A percentile compares a stretch with the other conserved stretches of the same genome.
phyloP scores from a whole-genome alignment of 2,113 vertebrate genomes.

The Bettongia penicillata region DNA sequence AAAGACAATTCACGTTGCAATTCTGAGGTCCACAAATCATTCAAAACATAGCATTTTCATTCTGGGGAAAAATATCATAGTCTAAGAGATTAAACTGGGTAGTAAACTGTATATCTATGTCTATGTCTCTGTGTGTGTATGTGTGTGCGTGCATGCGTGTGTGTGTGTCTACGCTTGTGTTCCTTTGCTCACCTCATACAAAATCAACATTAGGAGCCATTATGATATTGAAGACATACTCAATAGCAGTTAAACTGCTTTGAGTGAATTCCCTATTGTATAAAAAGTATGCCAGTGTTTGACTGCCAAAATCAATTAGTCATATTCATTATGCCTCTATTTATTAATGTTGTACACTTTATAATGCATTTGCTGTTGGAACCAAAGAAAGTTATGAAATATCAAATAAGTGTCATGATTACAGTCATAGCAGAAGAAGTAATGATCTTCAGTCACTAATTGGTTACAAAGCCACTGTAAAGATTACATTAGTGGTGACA shows the following conservation, averaged over 20 bases:
- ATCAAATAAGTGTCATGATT: slow-evolving; percentile 85
- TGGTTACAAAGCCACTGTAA: slow-evolving; percentile 82
- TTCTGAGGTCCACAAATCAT: not conserved
- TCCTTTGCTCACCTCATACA: slow-evolving; percentile 81
- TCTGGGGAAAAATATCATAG: not conserved
- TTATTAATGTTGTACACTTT: slow-evolving; percentile 88
- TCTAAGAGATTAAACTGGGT: not conserved
- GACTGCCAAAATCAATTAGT: slow-evolving; percentile 91
- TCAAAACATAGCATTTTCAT: slow-evolving; percentile 17
- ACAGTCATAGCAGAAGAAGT: slow-evolving; percentile 82
- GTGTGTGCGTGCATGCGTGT: not conserved
- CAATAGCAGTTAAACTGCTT: slow-evolving; percentile 88
- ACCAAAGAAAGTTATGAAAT: slow-evolving; percentile 88
- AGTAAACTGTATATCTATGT: not conserved
- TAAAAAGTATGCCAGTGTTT: slow-evolving; percentile 88
- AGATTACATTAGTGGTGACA: slow-evolving; percentile 84
- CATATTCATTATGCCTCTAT: slow-evolving; percentile 90
- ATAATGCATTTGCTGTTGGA: slow-evolving; percentile 82
- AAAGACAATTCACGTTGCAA: not conserved
- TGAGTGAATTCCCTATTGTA: slow-evolving; percentile 87
- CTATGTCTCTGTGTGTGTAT: not conserved
- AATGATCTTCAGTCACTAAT: slow-evolving; percentile 82
- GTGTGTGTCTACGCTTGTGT: not conserved
- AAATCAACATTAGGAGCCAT: slow-evolving; percentile 87
- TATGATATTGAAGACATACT: slow-evolving; percentile 84